Conservation (phyloP, 2,888 invertebrate species). For the Sinhomidia bicolor region DNA sequence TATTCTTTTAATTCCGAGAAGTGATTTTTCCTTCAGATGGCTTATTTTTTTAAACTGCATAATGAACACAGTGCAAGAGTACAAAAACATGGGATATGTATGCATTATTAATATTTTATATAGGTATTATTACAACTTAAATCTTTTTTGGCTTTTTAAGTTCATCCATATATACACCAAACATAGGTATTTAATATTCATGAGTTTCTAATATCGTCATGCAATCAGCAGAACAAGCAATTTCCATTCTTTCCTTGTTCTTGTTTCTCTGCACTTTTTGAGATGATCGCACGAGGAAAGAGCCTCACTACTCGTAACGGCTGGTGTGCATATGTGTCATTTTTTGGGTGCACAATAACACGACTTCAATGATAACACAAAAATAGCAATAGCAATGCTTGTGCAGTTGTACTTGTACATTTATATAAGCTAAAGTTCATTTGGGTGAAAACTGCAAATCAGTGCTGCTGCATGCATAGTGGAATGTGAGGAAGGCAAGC, state of each 20-base stretch:
- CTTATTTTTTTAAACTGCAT: neutral
- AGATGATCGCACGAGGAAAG: slow-evolving; percentile 18
- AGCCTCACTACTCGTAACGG: neutral
- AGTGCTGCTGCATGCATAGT: neutral
- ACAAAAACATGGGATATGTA: too few species aligned
- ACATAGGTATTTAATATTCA: neutral
- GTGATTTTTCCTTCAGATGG: neutral
- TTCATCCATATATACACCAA: too few species aligned
- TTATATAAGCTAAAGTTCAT: neutral
- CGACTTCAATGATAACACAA: neutral
- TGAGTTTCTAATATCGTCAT: neutral
- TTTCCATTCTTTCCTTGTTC: neutral
- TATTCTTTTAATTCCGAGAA: neutral
- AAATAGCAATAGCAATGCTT: neutral
- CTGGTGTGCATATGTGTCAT: slow-evolving; percentile 49
- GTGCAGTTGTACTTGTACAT: neutral
- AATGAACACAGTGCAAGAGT: too few species aligned
- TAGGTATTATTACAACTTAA: too few species aligned
- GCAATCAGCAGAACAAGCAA: neutral
- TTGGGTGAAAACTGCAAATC: neutral
- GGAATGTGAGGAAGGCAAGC: slow-evolving; percentile 17
- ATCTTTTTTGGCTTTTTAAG: too few species aligned
- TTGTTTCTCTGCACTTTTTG: neutral
- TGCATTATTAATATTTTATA: too few species aligned
- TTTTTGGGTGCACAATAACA: slow-evolving; percentile 37